Evolutionary conservation across 2,113 vertebrate genomes (phyloP).

Genomic region (Piaya cayana): DNA sequence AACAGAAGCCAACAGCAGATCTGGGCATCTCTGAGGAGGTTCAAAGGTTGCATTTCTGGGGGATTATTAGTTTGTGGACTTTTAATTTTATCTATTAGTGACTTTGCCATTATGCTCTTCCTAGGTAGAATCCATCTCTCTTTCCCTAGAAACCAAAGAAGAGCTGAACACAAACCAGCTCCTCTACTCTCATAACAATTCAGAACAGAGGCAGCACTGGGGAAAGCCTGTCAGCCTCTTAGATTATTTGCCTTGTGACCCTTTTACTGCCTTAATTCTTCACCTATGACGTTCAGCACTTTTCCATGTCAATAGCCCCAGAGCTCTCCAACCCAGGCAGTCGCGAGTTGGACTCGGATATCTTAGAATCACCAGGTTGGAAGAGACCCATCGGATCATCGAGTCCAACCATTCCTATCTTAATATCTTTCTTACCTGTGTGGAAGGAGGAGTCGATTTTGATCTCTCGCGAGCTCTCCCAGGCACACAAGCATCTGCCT

Average conservation of each 20-base stretch:
- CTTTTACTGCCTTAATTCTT: background rate
- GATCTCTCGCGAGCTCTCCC: constrained; percentile 50
- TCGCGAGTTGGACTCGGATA: rapidly evolving
- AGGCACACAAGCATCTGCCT: background rate
- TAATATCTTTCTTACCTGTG: constrained; percentile 67
- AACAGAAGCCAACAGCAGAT: background rate
- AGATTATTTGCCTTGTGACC: background rate
- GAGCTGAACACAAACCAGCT: background rate
- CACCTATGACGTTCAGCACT: background rate
- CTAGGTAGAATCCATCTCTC: background rate
- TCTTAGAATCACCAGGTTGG: no score
- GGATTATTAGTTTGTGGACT: background rate
- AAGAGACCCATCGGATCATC: no score
- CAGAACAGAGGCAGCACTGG: background rate
- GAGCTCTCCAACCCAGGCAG: background rate
- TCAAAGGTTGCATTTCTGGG: background rate
- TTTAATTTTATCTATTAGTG: background rate
- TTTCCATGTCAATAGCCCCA: background rate
- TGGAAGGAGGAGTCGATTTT: constrained; percentile 63
- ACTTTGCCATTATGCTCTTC: background rate
- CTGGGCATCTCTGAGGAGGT: no score
- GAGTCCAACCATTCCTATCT: no score
- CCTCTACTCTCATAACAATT: background rate
- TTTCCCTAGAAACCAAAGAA: background rate
- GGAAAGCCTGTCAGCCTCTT: background rate